Evolutionary conservation across 2,797 vertebrate species (phyloP), one percentile per base, ranked within the genome.

Genomic region (Dromococcyx pavoninus): DNA sequence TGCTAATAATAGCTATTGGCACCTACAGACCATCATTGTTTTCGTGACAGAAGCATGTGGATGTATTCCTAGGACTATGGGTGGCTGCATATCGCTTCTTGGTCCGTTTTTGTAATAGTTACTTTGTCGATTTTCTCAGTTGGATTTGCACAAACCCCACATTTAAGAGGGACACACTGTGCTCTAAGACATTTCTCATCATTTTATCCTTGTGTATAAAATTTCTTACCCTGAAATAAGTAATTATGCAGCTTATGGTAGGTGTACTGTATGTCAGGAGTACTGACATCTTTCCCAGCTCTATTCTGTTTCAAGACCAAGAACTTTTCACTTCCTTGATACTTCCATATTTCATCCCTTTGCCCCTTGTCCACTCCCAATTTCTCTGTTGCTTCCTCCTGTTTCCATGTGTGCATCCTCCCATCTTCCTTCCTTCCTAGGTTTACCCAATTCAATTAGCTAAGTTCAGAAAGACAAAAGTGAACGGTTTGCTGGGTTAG

Each of bases 311-410:
- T 35, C 28, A 80, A 86, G 69, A 73, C 16, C 21, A 77, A 65
- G 32, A 61, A 58, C 8, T 57, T 74, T 54, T 43, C 13, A 9
- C 8, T 74, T 79, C 28, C 65, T 53, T 61, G 3, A 11, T 43
- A 17, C 18, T 48, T 72, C 22, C 25, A 13, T 44, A 33, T 69
- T 88, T 88, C 51, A 51, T 33, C 35, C 61, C 10, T 75, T 85
- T 43, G 8, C 33, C n/a, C 18, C 35, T 74, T 46, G 4, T 35
- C 17, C 0, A 0, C 13, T 51, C 41, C 53, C 0, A 0, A 39
- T 61, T 70, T 73, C 62, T 39, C 21, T 58, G 21, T 39, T 79
- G 35, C 35, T 78, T 82, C 21, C 35, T 72, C 17, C 56, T 70
- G 37, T 48, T 37, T 77, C 57, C 24, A n/a, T 5, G 14, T 41